Base-by-base conservation (phyloP, 2,888 invertebrate species). In the Vesta saturnalis region DNA sequence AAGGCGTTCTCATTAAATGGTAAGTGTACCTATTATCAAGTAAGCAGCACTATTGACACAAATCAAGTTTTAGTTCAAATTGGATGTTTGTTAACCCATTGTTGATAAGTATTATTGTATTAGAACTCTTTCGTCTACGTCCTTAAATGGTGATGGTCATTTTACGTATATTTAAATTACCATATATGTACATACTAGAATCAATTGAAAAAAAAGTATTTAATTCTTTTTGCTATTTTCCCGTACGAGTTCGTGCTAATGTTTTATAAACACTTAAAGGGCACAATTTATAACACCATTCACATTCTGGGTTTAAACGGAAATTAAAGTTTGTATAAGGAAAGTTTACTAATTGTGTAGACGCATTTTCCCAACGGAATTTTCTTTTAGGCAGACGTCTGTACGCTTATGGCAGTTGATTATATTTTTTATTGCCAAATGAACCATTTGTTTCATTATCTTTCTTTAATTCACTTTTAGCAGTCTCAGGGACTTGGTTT, bases 371-470 rank as follows among this genome's bases (percentile, higher is more conserved):
- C 8, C 39, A 10, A 8, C 39, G 2, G 39, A 39, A 39, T 39
- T 39, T 39, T 39, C 39, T 39, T 39, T 39, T 39, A 39, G 39
- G 39, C 39, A 39, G 39, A 39, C 39, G n/a, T 39, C 39, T 39
- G n/a, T 12, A 39, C 12, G 12, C 3, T 39, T 39, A 39, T n/a
- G 39, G 39, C 39, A 39, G 39, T 39, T 39, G 39, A 39, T 39
- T 39, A 39, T 39, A 39, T 39, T 39, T 39, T 39, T 39, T 39
- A 39, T 39, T 39, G 39, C 39, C 3, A n/a, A 39, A 39, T 39
- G 39, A n/a, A 39, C 39, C 39, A n/a, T 39, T 39, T 39, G 39
- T 39, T 39, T 39, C 39, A 39, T 39, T 39, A 39, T 39, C 39
- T 39, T 8, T n/a, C 39, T 10, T 39, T 39, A 39, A 39, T 39